Percentiles rank a stretch among this genome's conserved stretches.
Evolutionary conservation across 1,140 invertebrate species (phyloP).

Genomic region (Drosophila murphyi): DNA sequence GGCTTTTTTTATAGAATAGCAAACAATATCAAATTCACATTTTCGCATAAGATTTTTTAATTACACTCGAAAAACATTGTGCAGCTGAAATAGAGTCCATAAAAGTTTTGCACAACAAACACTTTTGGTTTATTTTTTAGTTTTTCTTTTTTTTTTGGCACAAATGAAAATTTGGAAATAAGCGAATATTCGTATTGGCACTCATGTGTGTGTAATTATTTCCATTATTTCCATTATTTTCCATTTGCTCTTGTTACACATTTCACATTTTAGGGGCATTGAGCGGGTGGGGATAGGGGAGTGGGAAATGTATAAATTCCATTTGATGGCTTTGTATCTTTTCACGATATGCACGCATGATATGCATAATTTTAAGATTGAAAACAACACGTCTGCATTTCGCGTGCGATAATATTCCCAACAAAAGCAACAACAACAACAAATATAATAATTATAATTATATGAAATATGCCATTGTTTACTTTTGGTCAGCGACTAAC

Average conservation of each 20-base stretch:
- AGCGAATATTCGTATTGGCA: no score
- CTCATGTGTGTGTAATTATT: constrained; percentile 6
- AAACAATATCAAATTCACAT: neutral
- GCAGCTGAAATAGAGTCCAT: constrained; percentile 10
- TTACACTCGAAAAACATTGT: constrained; percentile 4
- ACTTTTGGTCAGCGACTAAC: constrained; percentile 63
- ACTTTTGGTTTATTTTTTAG: neutral
- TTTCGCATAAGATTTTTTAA: neutral
- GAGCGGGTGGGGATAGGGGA: no score
- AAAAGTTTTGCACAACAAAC: constrained; percentile 36
- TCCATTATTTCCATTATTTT: no score
- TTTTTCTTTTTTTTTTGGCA: constrained; percentile 13
- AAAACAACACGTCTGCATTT: constrained; percentile 53
- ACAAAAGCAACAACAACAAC: no score
- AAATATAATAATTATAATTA: constrained; percentile 24
- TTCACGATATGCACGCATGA: constrained; percentile 35
- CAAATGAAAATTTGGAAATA: constrained; percentile 38
- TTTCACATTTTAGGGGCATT: neutral
- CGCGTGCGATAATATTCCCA: constrained; percentile 24
- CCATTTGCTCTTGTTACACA: constrained; percentile 6
- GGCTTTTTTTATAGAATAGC: neutral
- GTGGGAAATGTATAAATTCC: constrained; percentile 4
- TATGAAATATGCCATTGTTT: constrained; percentile 57
- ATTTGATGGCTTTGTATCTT: constrained; percentile 34
- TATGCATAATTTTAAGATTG: constrained; percentile 17